Evolutionary conservation across 53 echinoderm and acorn worm species (phyloP).

Genomic region (Pentamera pediparva): DNA sequence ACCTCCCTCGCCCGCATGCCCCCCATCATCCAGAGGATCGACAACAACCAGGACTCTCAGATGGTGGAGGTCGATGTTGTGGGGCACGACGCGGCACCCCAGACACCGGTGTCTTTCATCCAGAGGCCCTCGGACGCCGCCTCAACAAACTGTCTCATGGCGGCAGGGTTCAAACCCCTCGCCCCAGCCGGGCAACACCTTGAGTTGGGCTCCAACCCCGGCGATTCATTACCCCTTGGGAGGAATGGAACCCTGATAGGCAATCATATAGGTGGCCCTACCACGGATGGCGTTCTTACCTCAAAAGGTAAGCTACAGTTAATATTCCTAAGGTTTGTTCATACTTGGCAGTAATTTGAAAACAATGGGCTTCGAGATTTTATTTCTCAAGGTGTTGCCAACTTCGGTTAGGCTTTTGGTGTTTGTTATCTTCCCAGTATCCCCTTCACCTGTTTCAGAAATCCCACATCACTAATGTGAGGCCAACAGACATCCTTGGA

Average conservation of each 20-base stretch:
- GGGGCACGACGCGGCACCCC: slow-evolving; percentile 54
- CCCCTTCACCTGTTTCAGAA: no score
- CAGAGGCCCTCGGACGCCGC: slow-evolving; percentile 11
- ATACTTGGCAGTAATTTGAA: no score
- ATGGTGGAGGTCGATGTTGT: slow-evolving; percentile 91
- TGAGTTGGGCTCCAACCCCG: slow-evolving; percentile 10
- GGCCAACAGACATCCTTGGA: no score
- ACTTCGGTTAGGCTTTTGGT: no score
- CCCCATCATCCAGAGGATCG: slow-evolving; percentile 27
- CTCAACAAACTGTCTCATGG: no score
- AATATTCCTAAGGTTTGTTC: no score
- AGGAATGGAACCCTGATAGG: slow-evolving; percentile 32
- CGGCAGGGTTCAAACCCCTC: not conserved
- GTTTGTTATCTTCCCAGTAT: no score
- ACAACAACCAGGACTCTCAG: slow-evolving; percentile 58
- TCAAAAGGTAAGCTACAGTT: slow-evolving; percentile 25
- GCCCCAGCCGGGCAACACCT: slow-evolving; percentile 25
- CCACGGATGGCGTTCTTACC: slow-evolving; percentile 1
- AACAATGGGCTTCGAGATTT: no score
- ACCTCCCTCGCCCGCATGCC: slow-evolving; percentile 2
- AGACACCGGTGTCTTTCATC: slow-evolving; percentile 32
- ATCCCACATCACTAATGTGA: no score
- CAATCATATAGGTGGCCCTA: slow-evolving; percentile 35
- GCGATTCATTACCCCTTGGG: slow-evolving; percentile 12
- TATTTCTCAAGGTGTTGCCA: no score